These are phyloP conservation scores for Garrulus glandarius DNA, from an alignment of 2,797 vertebrate species.

Conservation along the genomic window DNA sequence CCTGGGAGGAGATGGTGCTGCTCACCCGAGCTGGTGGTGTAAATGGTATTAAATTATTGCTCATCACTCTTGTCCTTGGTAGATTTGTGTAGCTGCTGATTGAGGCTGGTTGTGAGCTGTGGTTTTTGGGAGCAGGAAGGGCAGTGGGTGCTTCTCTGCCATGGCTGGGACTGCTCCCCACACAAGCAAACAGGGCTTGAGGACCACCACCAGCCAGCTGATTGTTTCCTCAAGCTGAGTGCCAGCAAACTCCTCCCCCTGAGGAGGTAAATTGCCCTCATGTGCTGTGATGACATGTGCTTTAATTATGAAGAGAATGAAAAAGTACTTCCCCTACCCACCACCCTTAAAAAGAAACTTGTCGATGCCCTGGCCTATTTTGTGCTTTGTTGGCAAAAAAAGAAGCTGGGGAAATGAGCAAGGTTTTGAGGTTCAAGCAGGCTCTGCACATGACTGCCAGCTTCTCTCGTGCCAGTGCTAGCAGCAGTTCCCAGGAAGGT, in stretches of 20 bases:
- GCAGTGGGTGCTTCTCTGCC: not conserved
- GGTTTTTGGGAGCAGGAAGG: not conserved
- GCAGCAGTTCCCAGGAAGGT: not conserved
- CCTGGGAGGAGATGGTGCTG: not conserved
- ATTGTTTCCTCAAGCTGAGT: not conserved
- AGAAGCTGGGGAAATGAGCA: accelerated
- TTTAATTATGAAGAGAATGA: not conserved
- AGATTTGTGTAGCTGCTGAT: not conserved
- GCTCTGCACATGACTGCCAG: not conserved
- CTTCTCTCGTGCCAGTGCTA: not conserved
- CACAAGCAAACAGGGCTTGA: not conserved
- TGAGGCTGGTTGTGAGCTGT: not conserved
- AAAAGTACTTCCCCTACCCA: not conserved
- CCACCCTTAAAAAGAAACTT: accelerated
- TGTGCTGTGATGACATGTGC: not conserved
- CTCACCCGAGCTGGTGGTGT: not conserved
- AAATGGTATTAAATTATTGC: not conserved
- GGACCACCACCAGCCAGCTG: not conserved
- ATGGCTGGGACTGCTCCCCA: not conserved
- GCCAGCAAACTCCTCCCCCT: not conserved
- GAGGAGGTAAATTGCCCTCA: not conserved
- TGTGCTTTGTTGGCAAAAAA: not conserved
- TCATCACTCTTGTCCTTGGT: not conserved
- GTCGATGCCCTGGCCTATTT: not conserved
- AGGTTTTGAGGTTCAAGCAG: not conserved